Evolutionary conservation across 1,140 invertebrate species (phyloP).

Genomic region (Drosophila nigrodunni): DNA sequence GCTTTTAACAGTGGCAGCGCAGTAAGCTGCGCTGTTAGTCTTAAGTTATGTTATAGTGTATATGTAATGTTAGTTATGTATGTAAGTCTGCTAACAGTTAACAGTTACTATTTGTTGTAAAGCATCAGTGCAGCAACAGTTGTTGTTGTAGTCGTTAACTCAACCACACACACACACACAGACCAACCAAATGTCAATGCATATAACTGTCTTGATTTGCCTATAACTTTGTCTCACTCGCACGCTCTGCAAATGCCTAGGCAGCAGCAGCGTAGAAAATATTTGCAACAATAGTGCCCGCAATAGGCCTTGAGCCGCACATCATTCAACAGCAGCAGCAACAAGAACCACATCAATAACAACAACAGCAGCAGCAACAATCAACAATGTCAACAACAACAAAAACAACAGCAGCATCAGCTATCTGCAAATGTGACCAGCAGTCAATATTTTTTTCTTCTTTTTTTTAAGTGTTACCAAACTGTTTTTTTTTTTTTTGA

Average conservation of each 20-base stretch:
- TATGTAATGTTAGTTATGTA: constrained; percentile 8
- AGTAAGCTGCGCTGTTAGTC: constrained; percentile 46
- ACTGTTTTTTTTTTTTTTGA: neutral
- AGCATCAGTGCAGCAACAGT: constrained; percentile 43
- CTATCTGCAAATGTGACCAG: constrained; percentile 37
- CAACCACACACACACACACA: neutral
- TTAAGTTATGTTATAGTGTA: constrained; percentile 58
- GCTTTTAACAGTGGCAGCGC: constrained; percentile 1
- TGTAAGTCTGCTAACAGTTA: constrained; percentile 27
- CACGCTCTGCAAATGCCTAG: constrained; percentile 21
- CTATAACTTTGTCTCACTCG: constrained; percentile 17
- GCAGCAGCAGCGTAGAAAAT: constrained; percentile 34
- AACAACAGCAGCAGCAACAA: constrained; percentile 18
- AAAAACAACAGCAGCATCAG: constrained; percentile 12
- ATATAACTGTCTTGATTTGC: constrained; percentile 29
- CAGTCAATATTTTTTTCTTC: constrained; percentile 12
- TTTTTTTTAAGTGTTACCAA: constrained; percentile 27
- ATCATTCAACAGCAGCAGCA: constrained; percentile 38
- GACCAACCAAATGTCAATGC: constrained; percentile 37
- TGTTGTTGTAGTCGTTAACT: constrained; percentile 50
- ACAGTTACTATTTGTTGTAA: constrained; percentile 48
- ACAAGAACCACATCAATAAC: constrained; percentile 11
- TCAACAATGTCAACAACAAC: constrained; percentile 21
- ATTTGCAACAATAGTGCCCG: constrained; percentile 24
- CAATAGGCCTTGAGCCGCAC: constrained; percentile 1